Conservation (phyloP, 1,140 invertebrate species). For the Drosophila busckii region DNA sequence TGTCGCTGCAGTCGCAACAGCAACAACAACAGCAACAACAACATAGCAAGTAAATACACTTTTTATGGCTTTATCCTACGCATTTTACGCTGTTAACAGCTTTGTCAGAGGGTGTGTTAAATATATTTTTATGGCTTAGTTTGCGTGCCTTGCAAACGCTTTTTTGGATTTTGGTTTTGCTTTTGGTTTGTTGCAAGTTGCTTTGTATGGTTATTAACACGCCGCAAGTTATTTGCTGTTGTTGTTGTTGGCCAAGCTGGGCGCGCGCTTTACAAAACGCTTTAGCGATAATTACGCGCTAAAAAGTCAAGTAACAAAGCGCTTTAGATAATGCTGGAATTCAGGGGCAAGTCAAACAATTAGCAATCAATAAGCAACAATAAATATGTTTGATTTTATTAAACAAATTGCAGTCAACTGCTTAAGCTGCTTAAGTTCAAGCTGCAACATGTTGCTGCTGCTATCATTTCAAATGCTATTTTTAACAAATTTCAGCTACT, state of each 20-base stretch:
- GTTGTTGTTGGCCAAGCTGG: slow-evolving; percentile 22
- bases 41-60: slow-evolving; percentile 19
- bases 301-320: slow-evolving; percentile 63
- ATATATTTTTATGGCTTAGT: slow-evolving; percentile 75
- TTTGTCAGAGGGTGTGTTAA: slow-evolving; percentile 74
- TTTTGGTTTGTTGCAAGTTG: slow-evolving; percentile 44
- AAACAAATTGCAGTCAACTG: no score
- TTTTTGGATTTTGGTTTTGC: slow-evolving; percentile 15
- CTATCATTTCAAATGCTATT: no score
- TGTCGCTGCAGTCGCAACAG: slow-evolving; percentile 53
- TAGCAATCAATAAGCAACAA: no score
- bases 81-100: slow-evolving; percentile 71
- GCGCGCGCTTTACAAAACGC: slow-evolving; percentile 46
- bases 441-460: neutral
- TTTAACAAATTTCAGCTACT: no score
- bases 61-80: slow-evolving; percentile 72
- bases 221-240: slow-evolving; percentile 36
- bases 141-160: slow-evolving; percentile 54
- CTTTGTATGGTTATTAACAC: slow-evolving; percentile 68
- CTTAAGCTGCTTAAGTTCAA: no score
- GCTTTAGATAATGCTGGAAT: slow-evolving; percentile 47
- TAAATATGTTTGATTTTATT: no score
- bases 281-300: slow-evolving; percentile 63
- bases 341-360: slow-evolving; percentile 12
- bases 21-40: slow-evolving; percentile 17